These are phyloP conservation scores for Galeruca laticollis DNA, from an alignment of 2,888 invertebrate genomes.

Conservation along the genomic window DNA sequence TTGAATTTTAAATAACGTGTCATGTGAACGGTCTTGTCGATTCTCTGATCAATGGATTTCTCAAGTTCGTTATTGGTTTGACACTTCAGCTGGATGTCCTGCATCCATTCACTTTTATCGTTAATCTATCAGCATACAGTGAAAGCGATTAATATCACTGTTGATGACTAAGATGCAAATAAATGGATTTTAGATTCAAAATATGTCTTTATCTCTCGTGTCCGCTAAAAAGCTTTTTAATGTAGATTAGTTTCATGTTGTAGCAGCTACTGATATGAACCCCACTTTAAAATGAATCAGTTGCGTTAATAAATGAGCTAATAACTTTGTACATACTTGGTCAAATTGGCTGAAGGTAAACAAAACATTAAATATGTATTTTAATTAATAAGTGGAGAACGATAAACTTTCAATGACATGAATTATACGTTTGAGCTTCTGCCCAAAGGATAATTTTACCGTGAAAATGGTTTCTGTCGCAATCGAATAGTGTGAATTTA, in stretches of 20 bases:
- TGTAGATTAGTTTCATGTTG: neutral
- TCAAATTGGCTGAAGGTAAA: neutral
- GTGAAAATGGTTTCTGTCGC: too few relatives aligned
- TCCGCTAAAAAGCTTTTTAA: conserved; percentile 2
- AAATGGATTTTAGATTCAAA: conserved; percentile 13
- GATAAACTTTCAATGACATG: too few relatives aligned
- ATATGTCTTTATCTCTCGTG: neutral
- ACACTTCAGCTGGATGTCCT: conserved; percentile 43
- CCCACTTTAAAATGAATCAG: neutral
- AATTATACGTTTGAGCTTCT: too few relatives aligned
- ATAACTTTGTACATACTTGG: neutral
- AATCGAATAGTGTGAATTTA: too few relatives aligned
- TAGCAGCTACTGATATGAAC: neutral
- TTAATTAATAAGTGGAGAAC: too few relatives aligned
- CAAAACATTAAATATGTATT: too few relatives aligned
- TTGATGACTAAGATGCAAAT: conserved; percentile 6
- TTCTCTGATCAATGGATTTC: conserved; percentile 61
- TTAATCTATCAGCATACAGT: conserved; percentile 18
- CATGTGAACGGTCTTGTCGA: conserved; percentile 59
- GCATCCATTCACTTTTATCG: conserved; percentile 35
- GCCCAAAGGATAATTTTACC: too few relatives aligned
- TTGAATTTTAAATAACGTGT: conserved; percentile 50
- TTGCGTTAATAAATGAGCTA: neutral
- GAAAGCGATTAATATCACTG: conserved; percentile 6
- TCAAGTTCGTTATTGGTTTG: conserved; percentile 47